Evolutionary conservation across 92 coral and sea anemone species (phyloP).

Genomic region (Bergia puertoricense): DNA sequence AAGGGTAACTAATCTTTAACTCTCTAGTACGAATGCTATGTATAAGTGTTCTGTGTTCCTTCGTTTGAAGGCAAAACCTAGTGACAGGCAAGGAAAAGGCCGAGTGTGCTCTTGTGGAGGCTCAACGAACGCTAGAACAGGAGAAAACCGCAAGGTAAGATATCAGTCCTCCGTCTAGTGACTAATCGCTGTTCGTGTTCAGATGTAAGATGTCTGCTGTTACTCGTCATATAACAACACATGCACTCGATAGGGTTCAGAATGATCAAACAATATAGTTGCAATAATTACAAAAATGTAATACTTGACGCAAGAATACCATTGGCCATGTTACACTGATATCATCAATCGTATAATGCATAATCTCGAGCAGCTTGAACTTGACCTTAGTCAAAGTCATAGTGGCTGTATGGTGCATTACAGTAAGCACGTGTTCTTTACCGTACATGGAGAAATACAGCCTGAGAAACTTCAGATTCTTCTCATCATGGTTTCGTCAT

Average conservation of each 20-base stretch:
- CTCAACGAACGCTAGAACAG: constrained; percentile 67
- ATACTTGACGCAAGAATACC: not conserved
- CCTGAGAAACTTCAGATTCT: too few relatives aligned
- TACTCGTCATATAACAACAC: too few relatives aligned
- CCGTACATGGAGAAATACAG: too few relatives aligned
- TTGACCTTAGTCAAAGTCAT: too few relatives aligned
- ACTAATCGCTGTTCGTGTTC: not conserved
- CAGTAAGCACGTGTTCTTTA: too few relatives aligned
- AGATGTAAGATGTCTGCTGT: not conserved
- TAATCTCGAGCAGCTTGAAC: too few relatives aligned
- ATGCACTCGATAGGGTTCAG: not conserved
- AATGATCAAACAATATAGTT: not conserved
- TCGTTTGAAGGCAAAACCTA: constrained; percentile 49
- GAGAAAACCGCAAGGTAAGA: constrained; percentile 70
- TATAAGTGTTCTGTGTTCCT: not conserved
- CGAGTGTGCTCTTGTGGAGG: constrained; percentile 66
- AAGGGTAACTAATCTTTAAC: not conserved
- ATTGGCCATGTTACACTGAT: not conserved
- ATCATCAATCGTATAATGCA: too few relatives aligned
- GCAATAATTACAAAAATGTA: not conserved
- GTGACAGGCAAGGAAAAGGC: constrained; percentile 54
- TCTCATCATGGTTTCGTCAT: too few relatives aligned
- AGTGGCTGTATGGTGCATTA: too few relatives aligned
- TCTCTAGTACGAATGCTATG: not conserved
- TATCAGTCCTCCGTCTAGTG: not conserved